Percentiles rank a stretch among this genome's conserved stretches.
Conservation (phyloP, 2,113 vertebrate genomes). For the Mugil cephalus region DNA sequence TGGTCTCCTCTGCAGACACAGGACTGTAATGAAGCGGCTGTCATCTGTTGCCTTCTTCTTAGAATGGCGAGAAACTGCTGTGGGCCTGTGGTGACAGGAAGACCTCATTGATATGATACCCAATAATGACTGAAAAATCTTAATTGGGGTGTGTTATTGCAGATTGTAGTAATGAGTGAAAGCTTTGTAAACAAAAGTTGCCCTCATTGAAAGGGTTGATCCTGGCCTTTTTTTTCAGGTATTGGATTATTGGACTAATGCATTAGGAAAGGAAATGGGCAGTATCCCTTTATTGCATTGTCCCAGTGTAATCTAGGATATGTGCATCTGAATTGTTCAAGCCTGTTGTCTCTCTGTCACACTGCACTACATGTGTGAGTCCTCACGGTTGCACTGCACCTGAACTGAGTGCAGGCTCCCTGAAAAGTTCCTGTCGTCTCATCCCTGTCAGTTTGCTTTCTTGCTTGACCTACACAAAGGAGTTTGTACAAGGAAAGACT, state of each 20-base stretch:
- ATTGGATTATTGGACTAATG: background rate
- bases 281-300: background rate
- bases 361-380: background rate
- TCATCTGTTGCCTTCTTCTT: slow-evolving; percentile 24
- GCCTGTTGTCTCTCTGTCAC: background rate
- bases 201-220: background rate
- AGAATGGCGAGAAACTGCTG: slow-evolving; percentile 11
- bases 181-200: background rate
- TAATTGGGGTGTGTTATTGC: too few relatives aligned
- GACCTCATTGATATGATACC: too few relatives aligned
- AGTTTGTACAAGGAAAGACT: background rate
- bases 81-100: background rate
- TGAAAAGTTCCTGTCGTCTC: background rate
- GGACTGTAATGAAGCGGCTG: slow-evolving; percentile 23
- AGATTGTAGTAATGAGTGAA: too few relatives aligned
- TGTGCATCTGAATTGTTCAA: background rate
- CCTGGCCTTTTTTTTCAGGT: background rate
- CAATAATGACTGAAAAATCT: too few relatives aligned
- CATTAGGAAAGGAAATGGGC: background rate
- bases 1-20: slow-evolving; percentile 7
- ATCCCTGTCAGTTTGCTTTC: background rate
- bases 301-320: background rate
- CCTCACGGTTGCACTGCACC: background rate
- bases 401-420: background rate
- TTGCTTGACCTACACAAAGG: background rate